These are phyloP conservation scores for Enteromius viviparus DNA, from an alignment of 2,797 vertebrate species.

Conservation along the genomic window DNA sequence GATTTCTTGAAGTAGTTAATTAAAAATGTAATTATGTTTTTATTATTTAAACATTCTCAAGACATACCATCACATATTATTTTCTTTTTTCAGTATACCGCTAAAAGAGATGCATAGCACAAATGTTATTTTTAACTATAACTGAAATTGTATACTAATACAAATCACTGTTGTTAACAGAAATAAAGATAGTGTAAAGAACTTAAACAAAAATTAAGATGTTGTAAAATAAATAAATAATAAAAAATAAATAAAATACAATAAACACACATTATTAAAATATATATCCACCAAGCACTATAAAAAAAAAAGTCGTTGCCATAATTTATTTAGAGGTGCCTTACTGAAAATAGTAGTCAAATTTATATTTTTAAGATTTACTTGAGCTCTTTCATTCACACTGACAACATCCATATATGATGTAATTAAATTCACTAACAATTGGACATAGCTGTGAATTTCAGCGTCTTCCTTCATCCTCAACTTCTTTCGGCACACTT, in stretches of 20 bases:
- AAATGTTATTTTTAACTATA: not conserved
- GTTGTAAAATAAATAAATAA: not conserved
- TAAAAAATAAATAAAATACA: too few species aligned
- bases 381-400: not conserved
- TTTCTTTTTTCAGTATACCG: not conserved
- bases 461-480: slow-evolving; percentile 6
- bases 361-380: not conserved
- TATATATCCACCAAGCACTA: not conserved
- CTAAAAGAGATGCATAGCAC: not conserved
- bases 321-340: not conserved
- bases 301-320: not conserved
- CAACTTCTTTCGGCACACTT: not conserved
- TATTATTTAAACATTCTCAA: not conserved
- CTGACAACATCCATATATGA: not conserved
- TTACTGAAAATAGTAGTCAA: not conserved
- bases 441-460: slow-evolving; percentile 36
- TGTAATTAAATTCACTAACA: slow-evolving; percentile 32
- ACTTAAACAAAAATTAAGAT: not conserved
- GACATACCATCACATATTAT: not conserved
- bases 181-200: not conserved
- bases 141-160: not conserved
- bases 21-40: not conserved
- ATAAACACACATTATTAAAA: too few species aligned
- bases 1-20: not conserved
- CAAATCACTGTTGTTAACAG: not conserved